These are phyloP conservation scores for Alces alces DNA, from an alignment of 2,113 vertebrate genomes.

Conservation along the genomic window DNA sequence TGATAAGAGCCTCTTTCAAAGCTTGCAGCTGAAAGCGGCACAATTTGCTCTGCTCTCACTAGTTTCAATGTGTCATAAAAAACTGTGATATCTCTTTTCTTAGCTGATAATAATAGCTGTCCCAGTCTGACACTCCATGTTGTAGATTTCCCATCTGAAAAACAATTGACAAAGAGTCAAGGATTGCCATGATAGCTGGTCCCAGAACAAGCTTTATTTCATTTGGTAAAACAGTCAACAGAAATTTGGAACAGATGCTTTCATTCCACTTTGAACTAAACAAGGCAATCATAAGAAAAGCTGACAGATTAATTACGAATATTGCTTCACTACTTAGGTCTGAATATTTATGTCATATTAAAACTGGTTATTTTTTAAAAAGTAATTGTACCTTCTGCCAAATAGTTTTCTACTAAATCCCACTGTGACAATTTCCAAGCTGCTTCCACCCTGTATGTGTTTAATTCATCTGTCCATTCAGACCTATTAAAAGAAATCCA, in stretches of 20 bases:
- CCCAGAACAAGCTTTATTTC: neutral
- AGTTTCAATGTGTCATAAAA: conserved; percentile 93
- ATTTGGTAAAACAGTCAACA: conserved; percentile 9
- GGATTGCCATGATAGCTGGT: neutral
- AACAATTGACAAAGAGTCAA: neutral
- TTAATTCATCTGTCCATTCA: conserved; percentile 95
- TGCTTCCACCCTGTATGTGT: conserved; percentile 96
- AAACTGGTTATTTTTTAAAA: neutral
- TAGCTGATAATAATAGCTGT: conserved; percentile 91
- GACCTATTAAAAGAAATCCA: conserved; percentile 78
- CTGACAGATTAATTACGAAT: neutral
- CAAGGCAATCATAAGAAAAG: neutral
- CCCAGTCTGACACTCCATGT: conserved; percentile 94
- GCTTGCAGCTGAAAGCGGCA: conserved; percentile 97
- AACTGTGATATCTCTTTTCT: conserved; percentile 85
- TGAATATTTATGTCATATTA: conserved; percentile 23
- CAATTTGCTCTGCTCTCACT: conserved; percentile 94
- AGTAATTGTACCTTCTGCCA: conserved; percentile 87
- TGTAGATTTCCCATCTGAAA: conserved; percentile 89
- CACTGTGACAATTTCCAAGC: conserved; percentile 97
- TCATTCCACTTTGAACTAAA: neutral
- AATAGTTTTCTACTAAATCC: conserved; percentile 95
- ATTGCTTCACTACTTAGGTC: neutral
- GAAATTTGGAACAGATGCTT: conserved; percentile 9
- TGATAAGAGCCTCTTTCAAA: conserved; percentile 99